These are phyloP conservation scores for Pogonomyrmex californicus DNA, from an alignment of 1,140 invertebrate genomes.

Conservation along the genomic window DNA sequence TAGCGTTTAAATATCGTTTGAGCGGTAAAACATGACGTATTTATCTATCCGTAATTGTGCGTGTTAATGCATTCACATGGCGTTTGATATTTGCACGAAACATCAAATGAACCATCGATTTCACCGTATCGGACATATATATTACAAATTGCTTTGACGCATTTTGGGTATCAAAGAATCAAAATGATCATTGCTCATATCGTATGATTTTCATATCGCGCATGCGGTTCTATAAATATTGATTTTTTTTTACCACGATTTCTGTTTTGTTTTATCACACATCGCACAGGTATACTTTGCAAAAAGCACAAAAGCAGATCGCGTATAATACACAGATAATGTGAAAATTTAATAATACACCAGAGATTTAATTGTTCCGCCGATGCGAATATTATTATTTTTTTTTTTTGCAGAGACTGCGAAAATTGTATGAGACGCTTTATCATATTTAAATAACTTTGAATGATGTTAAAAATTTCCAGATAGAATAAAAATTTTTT, in stretches of 20 bases:
- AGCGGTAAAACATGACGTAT: conserved; percentile 28
- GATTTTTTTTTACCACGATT: conserved; percentile 32
- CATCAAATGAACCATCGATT: conserved; percentile 49
- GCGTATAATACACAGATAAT: conserved; percentile 5
- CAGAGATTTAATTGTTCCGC: conserved; percentile 8
- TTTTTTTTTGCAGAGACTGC: neutral
- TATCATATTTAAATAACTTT: neutral
- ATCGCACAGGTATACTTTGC: neutral
- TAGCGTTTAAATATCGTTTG: conserved; percentile 11
- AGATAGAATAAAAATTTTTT: neutral
- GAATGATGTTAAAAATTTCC: neutral
- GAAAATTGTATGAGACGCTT: neutral
- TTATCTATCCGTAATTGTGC: conserved; percentile 35
- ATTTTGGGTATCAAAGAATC: neutral
- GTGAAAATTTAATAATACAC: conserved; percentile 16
- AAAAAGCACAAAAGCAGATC: neutral
- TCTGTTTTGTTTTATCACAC: conserved; percentile 20
- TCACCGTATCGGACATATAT: neutral
- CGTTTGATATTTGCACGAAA: conserved; percentile 51
- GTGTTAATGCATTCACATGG: conserved; percentile 40
- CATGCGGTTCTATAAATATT: conserved; percentile 31
- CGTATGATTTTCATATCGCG: conserved; percentile 14
- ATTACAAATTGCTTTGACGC: conserved; percentile 28
- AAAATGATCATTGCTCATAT: neutral
- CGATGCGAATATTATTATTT: neutral